Evolutionary conservation across 1,140 invertebrate species (phyloP).

Genomic region (Bombus confusus): DNA sequence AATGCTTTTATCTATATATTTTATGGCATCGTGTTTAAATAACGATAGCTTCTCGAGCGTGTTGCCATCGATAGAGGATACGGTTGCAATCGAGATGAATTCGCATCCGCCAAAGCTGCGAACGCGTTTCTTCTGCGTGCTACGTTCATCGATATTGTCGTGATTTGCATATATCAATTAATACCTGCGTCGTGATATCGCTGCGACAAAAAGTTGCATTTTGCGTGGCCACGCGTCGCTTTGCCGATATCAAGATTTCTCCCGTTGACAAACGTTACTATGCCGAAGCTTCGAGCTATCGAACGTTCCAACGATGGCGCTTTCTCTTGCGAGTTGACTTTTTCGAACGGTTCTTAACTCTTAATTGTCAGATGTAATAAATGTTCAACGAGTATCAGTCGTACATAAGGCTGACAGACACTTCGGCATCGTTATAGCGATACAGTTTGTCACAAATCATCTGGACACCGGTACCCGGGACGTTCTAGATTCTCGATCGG

Average conservation of each 20-base stretch:
- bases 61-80: slow-evolving; percentile 42
- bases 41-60: slow-evolving; percentile 35
- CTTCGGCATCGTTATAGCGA: not conserved
- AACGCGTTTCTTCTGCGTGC: not conserved
- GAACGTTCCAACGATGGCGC: no score
- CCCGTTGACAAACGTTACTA: not conserved
- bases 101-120: not conserved
- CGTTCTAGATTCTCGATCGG: not conserved
- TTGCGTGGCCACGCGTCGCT: not conserved
- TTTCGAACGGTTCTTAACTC: slow-evolving; percentile 4
- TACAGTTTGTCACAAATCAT: slow-evolving; percentile 10
- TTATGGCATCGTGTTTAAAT: slow-evolving; percentile 34
- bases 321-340: not conserved
- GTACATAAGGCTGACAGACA: not conserved
- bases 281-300: not conserved
- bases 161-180: slow-evolving; percentile 64
- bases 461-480: not conserved
- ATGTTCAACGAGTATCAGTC: not conserved
- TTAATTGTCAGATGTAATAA: slow-evolving; percentile 19
- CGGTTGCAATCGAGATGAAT: slow-evolving; percentile 43
- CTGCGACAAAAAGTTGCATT: no score
- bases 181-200: slow-evolving; percentile 13
- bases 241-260: not conserved
- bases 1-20: slow-evolving; percentile 37
- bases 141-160: not conserved